phyloP scores from a whole-genome alignment of 2,888 invertebrate species.

The Dryobota labecula region DNA sequence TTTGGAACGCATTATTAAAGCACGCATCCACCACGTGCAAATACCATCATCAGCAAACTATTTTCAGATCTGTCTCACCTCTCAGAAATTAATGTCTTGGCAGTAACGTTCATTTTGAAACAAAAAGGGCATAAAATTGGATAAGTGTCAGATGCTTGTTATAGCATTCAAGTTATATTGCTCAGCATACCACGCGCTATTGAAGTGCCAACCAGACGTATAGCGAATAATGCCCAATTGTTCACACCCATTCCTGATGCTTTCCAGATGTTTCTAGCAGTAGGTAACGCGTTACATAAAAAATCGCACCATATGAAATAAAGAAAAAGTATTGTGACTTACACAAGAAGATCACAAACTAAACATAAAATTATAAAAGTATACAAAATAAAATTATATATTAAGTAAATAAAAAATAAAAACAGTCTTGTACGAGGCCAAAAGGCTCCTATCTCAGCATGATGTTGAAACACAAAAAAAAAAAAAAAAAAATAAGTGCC shows the following conservation, averaged over 20 bases:
- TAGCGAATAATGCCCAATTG: background rate
- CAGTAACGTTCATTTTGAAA: constrained; percentile 13
- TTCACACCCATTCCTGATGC: background rate
- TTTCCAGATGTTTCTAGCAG: background rate
- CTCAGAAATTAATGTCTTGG: constrained; percentile 1
- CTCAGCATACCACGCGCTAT: constrained; percentile 1
- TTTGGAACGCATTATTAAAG: background rate
- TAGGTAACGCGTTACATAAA: too few relatives aligned
- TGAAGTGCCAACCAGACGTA: background rate
- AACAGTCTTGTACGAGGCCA: too few relatives aligned
- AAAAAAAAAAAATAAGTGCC: too few relatives aligned
- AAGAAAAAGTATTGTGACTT: too few relatives aligned
- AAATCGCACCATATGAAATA: too few relatives aligned
- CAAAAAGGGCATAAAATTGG: background rate
- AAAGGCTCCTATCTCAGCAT: too few relatives aligned
- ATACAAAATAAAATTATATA: too few relatives aligned
- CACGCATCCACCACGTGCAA: background rate
- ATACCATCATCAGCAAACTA: background rate
- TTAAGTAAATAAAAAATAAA: too few relatives aligned
- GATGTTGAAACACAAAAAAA: too few relatives aligned
- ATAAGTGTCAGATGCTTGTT: constrained; percentile 1
- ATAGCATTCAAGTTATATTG: background rate
- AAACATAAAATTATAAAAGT: too few relatives aligned
- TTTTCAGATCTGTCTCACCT: background rate
- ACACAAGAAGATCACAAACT: too few relatives aligned